These are phyloP conservation scores for Halocaridina rubra DNA, from an alignment of 2,888 invertebrate genomes.

Conservation along the genomic window DNA sequence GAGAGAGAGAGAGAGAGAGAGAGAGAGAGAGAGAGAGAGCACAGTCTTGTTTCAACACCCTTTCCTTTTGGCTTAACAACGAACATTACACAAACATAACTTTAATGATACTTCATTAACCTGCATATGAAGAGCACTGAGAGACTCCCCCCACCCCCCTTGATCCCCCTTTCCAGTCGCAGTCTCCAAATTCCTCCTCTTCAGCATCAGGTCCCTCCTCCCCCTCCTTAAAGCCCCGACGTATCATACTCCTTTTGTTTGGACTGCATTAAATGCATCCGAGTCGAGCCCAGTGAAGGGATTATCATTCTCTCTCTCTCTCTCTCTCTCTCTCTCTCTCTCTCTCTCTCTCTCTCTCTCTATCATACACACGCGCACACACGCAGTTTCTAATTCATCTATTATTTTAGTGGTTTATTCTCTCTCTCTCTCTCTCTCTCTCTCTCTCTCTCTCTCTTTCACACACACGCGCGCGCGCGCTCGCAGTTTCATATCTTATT, in stretches of 20 bases:
- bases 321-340: neutral
- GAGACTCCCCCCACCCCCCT: no score
- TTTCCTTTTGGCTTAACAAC: neutral
- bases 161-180: no score
- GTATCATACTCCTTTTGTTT: neutral
- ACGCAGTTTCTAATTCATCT: neutral
- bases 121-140: neutral
- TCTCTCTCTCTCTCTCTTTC: slow-evolving; percentile 1
- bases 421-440: no score
- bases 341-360: neutral
- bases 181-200: no score
- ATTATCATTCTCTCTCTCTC: neutral
- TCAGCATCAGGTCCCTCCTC: no score
- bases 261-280: neutral
- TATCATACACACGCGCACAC: neutral
- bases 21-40: neutral
- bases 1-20: neutral
- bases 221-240: no score
- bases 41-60: neutral
- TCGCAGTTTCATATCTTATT: neutral
- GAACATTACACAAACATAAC: neutral
- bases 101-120: neutral
- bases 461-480: neutral
- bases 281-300: no score
- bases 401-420: neutral